Conservation (phyloP, 2,888 invertebrate genomes). For the Polymixis lichenea region DNA sequence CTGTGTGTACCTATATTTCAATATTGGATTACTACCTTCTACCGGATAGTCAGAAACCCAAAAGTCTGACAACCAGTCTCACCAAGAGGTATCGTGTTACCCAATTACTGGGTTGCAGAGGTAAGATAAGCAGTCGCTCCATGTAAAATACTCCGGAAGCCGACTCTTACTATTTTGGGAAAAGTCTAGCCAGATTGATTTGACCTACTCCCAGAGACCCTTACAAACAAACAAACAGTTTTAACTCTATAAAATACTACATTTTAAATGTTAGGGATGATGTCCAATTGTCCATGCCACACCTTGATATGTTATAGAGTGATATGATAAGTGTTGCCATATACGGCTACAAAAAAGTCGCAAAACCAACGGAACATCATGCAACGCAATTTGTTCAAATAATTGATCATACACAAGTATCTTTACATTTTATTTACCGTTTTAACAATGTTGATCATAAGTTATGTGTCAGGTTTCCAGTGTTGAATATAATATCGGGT, state of each 20-base stretch:
- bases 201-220: background rate
- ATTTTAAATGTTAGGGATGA: background rate
- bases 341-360: background rate
- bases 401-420: slow-evolving; percentile 1
- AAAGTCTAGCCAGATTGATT: no score
- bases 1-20: no score
- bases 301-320: no score
- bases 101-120: no score
- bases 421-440: slow-evolving; percentile 26
- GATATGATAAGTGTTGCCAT: background rate
- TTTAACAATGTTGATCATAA: slow-evolving; percentile 23
- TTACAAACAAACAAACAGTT: background rate
- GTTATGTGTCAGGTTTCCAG: background rate
- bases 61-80: no score
- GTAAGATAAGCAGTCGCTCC: no score
- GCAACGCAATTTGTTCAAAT: slow-evolving; percentile 13
- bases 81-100: no score
- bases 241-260: background rate
- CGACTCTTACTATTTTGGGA: no score
- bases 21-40: no score
- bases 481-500: background rate
- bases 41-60: no score
- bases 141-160: no score
- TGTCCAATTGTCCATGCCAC: background rate
- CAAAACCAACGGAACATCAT: background rate